Evolutionary conservation across 2,888 invertebrate genomes (phyloP), one percentile per base, ranked within the genome.

Genomic region (Xylota segnis): DNA sequence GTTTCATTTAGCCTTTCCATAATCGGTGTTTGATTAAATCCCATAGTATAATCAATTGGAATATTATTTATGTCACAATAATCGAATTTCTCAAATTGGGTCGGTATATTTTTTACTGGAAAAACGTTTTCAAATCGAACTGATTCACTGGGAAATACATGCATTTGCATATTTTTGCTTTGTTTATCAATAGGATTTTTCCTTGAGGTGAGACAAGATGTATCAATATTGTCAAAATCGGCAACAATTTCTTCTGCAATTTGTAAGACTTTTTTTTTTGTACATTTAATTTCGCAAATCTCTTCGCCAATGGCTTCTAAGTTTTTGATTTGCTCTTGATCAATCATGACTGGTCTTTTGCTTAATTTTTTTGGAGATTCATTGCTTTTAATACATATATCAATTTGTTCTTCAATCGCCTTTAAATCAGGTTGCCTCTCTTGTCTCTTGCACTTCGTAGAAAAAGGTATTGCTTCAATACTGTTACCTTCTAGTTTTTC

Each of bases 271-370:
- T 76, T 89, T 43, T 88, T 89, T 75, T 89, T 91, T 37, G 89
- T 88, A 87, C 90, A 90, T 83, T 79, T 88, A 56, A 88, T 88
- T 88, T 92, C 92, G 61, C 89, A 91, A 14, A 89, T 87, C 43
- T 88, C 89, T 87, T 91, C 92, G 23, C 52, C 59, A 72, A 87
- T 88, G 18, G 16, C 61, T 43, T 83, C 83, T 2, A 89, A 76
- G 27, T 88, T 87, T 87, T 81, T 87, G 61, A 83, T 70, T 12
- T 68, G 75, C 12, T 70, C 79, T 50, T 89, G 89, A n/a, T 59
- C 54, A 6, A 89, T 87, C 23, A 90, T 83, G n/a, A 89, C 87
- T 5, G 89, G 6, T 0, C 14, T 5, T 34, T 34, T 4, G 0
- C 5, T 14, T 4, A 61, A 43, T 12, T 54, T 34, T 16, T 68